Evolutionary conservation across 2,888 invertebrate genomes (phyloP), one percentile per base, ranked within the genome.

Genomic region (Macropis europaea): DNA sequence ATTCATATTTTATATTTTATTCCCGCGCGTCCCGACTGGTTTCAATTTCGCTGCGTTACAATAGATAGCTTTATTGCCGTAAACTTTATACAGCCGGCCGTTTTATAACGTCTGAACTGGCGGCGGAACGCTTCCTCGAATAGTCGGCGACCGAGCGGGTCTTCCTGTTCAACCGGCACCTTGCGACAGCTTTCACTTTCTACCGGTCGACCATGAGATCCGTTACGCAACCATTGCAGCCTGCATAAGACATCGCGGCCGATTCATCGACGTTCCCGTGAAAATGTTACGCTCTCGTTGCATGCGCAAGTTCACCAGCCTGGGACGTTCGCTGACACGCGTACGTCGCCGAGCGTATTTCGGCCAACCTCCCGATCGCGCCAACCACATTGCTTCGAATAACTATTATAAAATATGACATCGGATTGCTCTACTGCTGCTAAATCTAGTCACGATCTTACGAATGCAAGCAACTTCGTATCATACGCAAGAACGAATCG

Each of bases 1-100:
- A 72, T 72, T 66, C 62, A 17, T 53, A 66, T 76, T 62, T 76
- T 76, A 68, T 72, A 73, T 72, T 64, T 72, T 66, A 70, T 71
- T 73, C 43, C 22, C 43, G n/a, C 59, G 45, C 36, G 52, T 48
- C 47, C 57, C 63, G 42, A n/a, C 50, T 56, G 60, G 38, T 60
- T 70, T 64, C 73, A 64, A 73, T 64, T 64, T 60, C 71, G 40
- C 56, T 42, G 42, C 34, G 50, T 54, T 60, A 68, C 69, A 54
- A 70, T 59, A 53, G 59, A 54, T 60, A 48, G 59, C 54, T 52
- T 57, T 53, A 47, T 47, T 30, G 53, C 48, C 32, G 32, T 45
- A 52, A 70, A 70, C 57, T 59, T 43, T 52, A 24, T 34, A 34
- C 36, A 38, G n/a, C n/a, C 17, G 5, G 11, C n/a, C 42, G 54